These are phyloP conservation scores for Proteles cristata DNA, from an alignment of 2,113 vertebrate genomes.

Conservation along the genomic window DNA sequence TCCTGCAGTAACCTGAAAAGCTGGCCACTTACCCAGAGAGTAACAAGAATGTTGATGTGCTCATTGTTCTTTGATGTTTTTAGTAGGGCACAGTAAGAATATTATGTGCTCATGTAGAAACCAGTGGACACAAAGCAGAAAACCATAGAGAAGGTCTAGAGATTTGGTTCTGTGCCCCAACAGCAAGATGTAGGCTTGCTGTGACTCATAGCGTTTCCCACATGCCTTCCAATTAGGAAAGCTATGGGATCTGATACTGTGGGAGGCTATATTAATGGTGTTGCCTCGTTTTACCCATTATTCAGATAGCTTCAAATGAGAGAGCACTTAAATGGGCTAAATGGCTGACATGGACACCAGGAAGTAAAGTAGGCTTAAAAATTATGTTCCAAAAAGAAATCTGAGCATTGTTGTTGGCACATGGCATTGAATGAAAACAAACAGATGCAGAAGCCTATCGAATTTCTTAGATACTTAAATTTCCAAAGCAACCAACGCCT, in stretches of 20 bases:
- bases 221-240: not conserved
- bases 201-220: not conserved
- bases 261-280: not conserved
- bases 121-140: not conserved
- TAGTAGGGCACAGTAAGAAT: not conserved
- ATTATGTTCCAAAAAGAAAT: not conserved
- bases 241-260: not conserved
- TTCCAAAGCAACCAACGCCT: not conserved
- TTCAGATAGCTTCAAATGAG: not conserved
- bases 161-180: not conserved
- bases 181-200: not conserved
- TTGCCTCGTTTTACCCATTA: not conserved
- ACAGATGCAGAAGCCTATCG: not conserved
- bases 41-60: not conserved
- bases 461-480: not conserved
- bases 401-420: not conserved
- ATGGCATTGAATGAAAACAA: not conserved
- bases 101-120: not conserved
- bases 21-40: not conserved
- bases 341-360: not conserved
- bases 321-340: not conserved
- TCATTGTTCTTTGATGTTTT: not conserved
- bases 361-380: constrained; percentile 1
- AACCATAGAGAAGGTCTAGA: not conserved
- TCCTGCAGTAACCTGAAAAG: not conserved